Percentiles rank a stretch among this genome's conserved stretches.
phyloP scores from a whole-genome alignment of 2,797 vertebrate species.

The Dipus sagitta region DNA sequence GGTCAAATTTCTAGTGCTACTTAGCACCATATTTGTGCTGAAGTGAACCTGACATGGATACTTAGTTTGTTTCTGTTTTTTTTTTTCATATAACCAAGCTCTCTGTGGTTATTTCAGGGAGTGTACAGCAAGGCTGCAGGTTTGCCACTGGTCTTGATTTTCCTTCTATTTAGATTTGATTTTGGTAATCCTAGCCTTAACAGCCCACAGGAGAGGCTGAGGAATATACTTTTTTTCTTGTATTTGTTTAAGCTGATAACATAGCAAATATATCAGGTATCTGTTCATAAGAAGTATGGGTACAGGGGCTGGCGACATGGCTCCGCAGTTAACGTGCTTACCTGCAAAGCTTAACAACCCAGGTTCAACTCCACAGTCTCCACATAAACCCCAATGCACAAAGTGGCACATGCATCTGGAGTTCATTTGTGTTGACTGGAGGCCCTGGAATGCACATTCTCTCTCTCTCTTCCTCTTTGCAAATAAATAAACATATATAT shows the following conservation, averaged over 20 bases:
- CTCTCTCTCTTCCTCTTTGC: no score
- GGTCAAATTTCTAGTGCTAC: background rate
- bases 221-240: background rate
- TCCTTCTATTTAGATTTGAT: background rate
- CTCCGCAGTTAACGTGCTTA: no score
- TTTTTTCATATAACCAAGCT: background rate
- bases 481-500: no score
- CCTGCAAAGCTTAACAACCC: no score
- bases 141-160: background rate
- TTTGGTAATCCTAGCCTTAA: background rate
- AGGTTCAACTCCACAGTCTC: no score
- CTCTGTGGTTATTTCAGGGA: background rate
- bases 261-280: background rate
- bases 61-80: background rate
- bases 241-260: background rate
- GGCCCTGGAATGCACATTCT: no score
- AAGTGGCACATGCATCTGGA: no score
- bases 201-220: background rate
- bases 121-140: background rate
- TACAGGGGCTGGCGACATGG: background rate
- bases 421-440: no score
- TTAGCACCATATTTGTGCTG: background rate
- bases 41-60: background rate
- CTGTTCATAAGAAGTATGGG: background rate
- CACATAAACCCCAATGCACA: no score